Base-by-base conservation (phyloP, 2,113 vertebrate genomes). In the Leucopsar rothschildi region DNA sequence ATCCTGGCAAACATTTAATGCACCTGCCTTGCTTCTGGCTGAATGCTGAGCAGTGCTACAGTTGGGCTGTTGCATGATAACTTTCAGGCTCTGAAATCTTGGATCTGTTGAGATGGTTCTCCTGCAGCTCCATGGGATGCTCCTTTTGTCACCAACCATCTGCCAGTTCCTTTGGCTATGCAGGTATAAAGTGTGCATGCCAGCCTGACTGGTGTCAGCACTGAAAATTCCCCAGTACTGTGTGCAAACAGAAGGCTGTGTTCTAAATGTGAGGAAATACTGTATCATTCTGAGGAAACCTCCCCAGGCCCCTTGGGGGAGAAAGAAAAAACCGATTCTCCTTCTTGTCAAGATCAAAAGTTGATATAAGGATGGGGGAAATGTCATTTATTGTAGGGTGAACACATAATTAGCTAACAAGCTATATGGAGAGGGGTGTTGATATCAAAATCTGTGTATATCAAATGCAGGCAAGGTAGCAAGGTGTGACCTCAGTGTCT, bases 11-110 rank as follows among this genome's bases (percentile, higher is more conserved):
- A 55, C 2, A 16, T 66, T 73, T 78, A 35, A 70, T 93, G 82
- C 88, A 96, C 91, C 93, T 96, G 88, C 82, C 80, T 94, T 93
- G 77, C 71, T 87, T 87, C 86, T 95, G 88, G 86, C 90, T 80
- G 79, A 83, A 88, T 61, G 70, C 66, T 96, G 49, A 84, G 65
- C 71, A 49, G 49, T 65, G 42, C 25, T 70, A 72, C 0, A 1
- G 39, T 77, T 94, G 76, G 40, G 79, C 35, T 91, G 71, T 73
- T 90, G 33, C 31, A 27, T 18, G 27, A 44, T 73, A 17, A 82
- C 63, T 88, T 81, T 76, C 55, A 85, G 92, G 47, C 91, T 91
- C 77, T 24, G 33, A 73, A 90, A 71, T 71, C 79, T 89, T 75
- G 63, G 20, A 66, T 83, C 89, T 63, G 75, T 86, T 86, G 57